Conservation (phyloP, 92 coral and sea anemone species). For the Epizoanthus illoricatus region DNA sequence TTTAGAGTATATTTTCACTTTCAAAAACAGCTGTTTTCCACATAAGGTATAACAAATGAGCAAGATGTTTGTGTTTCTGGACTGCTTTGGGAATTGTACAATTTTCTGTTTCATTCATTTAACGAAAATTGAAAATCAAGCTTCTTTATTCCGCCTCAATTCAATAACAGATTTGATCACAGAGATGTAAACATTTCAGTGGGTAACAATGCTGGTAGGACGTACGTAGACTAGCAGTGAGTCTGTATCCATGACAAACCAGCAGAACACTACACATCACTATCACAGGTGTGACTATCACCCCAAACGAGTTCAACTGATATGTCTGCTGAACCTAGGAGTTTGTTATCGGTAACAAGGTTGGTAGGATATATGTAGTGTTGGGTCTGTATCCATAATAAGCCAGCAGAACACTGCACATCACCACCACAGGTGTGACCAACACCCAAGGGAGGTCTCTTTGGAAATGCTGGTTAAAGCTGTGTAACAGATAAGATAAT, state of each 20-base stretch:
- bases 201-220: neutral
- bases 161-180: too few species aligned
- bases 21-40: too few species aligned
- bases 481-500: neutral
- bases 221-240: neutral
- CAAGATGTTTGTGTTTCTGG: too few species aligned
- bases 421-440: conserved; percentile 17
- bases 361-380: conserved; percentile 11
- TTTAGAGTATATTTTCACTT: too few species aligned
- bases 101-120: too few species aligned
- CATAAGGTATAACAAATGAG: too few species aligned
- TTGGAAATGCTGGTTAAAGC: conserved; percentile 26
- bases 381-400: conserved; percentile 10
- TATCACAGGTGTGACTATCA: neutral
- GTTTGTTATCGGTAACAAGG: neutral
- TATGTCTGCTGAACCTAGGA: too few species aligned
- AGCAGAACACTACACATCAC: conserved; percentile 16
- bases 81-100: too few species aligned
- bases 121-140: too few species aligned
- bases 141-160: too few species aligned
- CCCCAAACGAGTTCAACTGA: neutral
- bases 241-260: conserved; percentile 9
- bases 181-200: neutral
- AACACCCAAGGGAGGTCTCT: conserved; percentile 22
- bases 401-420: conserved; percentile 13